These are phyloP conservation scores for Hydropsyche betteni DNA, from an alignment of 2,888 invertebrate genomes.

Conservation along the genomic window DNA sequence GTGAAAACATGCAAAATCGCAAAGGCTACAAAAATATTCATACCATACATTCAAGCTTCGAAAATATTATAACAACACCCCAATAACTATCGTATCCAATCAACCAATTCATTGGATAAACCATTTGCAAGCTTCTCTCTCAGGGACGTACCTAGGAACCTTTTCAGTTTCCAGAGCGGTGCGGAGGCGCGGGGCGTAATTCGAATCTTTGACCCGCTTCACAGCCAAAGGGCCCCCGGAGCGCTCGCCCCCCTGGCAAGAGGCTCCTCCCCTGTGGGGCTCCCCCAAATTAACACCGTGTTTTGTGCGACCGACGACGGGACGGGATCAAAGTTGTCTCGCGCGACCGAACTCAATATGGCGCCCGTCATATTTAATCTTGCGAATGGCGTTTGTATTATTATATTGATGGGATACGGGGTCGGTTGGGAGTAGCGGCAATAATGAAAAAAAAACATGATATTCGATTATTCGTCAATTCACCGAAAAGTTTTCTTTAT, in stretches of 20 bases:
- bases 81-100: too few species aligned
- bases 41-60: too few species aligned
- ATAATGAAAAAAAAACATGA: too few species aligned
- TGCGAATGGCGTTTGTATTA: background rate
- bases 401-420: too few species aligned
- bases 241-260: background rate
- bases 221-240: background rate
- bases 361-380: constrained; percentile 21
- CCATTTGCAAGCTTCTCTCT: background rate
- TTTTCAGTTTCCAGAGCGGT: background rate
- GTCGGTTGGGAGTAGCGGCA: too few species aligned
- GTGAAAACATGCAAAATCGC: background rate
- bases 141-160: background rate
- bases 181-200: constrained; percentile 10
- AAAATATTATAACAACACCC: too few species aligned
- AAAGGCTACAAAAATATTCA: too few species aligned
- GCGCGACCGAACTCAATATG: constrained; percentile 28
- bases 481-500: too few species aligned
- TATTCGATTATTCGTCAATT: too few species aligned
- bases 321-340: constrained; percentile 29
- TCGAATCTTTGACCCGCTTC: constrained; percentile 13
- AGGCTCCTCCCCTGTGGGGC: background rate
- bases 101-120: too few species aligned
- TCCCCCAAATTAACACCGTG: constrained; percentile 26
- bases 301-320: constrained; percentile 20